Conservation (phyloP, 2,888 invertebrate genomes). For the Eupithecia exiguata region DNA sequence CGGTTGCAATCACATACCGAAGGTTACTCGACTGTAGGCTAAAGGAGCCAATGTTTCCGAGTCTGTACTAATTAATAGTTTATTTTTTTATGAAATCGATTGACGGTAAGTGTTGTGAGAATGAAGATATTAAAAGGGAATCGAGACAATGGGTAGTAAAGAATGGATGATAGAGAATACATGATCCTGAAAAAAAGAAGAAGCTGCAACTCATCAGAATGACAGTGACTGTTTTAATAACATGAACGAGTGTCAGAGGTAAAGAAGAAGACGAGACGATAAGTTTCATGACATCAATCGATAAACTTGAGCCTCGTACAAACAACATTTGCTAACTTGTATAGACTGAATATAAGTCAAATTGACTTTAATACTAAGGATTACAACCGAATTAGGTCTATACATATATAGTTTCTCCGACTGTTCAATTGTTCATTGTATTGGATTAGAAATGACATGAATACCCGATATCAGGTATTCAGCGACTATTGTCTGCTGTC, state of each 20-base stretch:
- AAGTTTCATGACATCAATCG: not conserved
- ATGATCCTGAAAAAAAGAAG: not conserved
- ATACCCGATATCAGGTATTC: slow-evolving; percentile 59
- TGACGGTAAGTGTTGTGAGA: not conserved
- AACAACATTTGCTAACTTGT: not conserved
- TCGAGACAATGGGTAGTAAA: not conserved
- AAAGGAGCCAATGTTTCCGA: not conserved
- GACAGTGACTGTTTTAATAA: not conserved
- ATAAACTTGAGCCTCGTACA: not conserved
- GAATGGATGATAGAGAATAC: not conserved
- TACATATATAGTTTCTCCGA: not conserved
- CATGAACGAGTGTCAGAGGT: not conserved
- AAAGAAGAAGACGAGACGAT: not conserved
- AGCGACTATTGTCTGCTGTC: slow-evolving; percentile 53
- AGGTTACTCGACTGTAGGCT: slow-evolving; percentile 20
- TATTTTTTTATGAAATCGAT: not conserved
- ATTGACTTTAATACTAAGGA: not conserved
- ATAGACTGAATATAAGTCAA: not conserved
- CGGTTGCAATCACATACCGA: slow-evolving; percentile 55
- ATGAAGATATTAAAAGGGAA: not conserved
- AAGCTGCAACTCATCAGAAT: not conserved
- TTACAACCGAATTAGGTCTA: not conserved
- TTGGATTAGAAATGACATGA: slow-evolving; percentile 12
- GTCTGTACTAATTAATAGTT: not conserved
- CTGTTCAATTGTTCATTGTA: not conserved